Evolutionary conservation across 23 tunicate genomes (phyloP), one percentile per base, ranked within the genome.

Genomic region (Clavelina lepadiformis): DNA sequence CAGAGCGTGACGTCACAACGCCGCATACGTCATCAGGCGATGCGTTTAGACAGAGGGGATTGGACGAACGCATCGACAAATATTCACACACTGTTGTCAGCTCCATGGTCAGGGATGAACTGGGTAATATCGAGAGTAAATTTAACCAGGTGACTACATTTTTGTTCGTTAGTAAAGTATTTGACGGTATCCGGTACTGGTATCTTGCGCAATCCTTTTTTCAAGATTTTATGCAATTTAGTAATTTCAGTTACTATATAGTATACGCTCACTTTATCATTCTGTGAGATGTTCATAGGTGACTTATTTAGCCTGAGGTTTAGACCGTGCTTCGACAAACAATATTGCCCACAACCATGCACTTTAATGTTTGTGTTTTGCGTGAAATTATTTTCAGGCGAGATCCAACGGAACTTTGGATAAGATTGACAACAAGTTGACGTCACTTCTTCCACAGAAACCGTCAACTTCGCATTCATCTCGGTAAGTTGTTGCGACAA

Each of bases 81-180:
- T 86, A 86, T 57, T 65, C 73, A 0, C 77, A 77, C 32, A 51
- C 80, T 0, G 71, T 62, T 19, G 71, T 72, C 23, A 58, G 80
- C 68, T 47, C 77, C 26, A 54, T 41, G 24, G 95, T 72, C 28
- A 56, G 95, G 51, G 50, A 57, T 11, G 85, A 72, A 72, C 71
- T 86, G 20, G 95, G 95, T 24, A 59, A 23, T 1, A 68, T 78
- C 20, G 95, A 78, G 38, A 38, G 33, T 11, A 86, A 86, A 59
- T 46, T 86, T 74, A 49, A 53, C 32, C 45, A 72, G 85, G 95
- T 86, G n/a, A 31, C 24, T 13, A 54, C 21, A 54, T 54, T 54
- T 20, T 20, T 13, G 21, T 54, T 15, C 6, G 15, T 6, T 54
- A 18, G 21, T 54, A 13, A 54, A 54, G 24, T 11, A 41, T 41